These are phyloP conservation scores for Acropternis orthonyx DNA, from an alignment of 2,797 vertebrate species.

Conservation along the genomic window DNA sequence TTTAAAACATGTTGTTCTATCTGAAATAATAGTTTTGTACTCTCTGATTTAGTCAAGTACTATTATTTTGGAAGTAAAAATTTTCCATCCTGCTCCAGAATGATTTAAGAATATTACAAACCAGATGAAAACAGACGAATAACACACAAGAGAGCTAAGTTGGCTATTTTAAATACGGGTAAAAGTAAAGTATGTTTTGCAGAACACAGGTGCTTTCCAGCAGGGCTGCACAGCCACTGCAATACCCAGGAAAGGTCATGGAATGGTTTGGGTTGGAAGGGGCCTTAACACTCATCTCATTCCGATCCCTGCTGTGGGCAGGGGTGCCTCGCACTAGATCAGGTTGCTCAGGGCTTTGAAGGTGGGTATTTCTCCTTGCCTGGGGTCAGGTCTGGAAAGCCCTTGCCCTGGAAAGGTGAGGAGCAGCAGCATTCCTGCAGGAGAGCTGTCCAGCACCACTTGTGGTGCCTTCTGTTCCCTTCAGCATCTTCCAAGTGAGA, in stretches of 20 bases:
- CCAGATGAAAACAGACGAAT: neutral
- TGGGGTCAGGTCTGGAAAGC: neutral
- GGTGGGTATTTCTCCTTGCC: neutral
- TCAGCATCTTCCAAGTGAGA: neutral
- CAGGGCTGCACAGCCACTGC: neutral
- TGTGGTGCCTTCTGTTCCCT: neutral
- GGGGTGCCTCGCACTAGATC: neutral
- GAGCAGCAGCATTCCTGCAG: neutral
- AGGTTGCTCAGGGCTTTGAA: neutral
- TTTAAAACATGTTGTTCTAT: neutral
- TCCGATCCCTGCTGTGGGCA: neutral
- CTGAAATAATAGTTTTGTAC: neutral
- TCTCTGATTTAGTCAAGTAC: neutral
- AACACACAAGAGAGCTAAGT: neutral
- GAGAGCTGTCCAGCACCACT: neutral
- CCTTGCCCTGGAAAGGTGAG: rapidly evolving
- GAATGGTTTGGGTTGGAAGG: neutral
- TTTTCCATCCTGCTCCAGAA: neutral
- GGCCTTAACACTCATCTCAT: neutral
- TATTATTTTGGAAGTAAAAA: neutral
- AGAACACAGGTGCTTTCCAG: neutral
- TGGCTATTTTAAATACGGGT: neutral
- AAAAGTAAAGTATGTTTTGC: neutral
- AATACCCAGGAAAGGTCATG: rapidly evolving
- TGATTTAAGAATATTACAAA: neutral